These are phyloP conservation scores for Penelope pileata DNA, from an alignment of 2,113 vertebrate genomes.

Conservation along the genomic window DNA sequence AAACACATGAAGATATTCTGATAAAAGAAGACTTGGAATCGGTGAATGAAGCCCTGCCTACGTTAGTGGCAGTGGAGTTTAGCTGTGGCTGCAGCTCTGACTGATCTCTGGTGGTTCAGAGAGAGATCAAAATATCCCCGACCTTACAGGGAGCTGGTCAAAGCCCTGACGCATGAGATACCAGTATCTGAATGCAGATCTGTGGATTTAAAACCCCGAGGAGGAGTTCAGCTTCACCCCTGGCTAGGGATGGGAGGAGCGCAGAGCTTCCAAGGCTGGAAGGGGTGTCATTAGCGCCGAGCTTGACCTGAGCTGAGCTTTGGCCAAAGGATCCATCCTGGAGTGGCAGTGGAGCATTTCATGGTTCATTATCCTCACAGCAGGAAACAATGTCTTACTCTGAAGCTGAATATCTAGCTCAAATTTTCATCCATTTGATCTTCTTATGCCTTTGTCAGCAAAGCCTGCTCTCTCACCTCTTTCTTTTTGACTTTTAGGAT, in stretches of 20 bases:
- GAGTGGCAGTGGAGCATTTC: slow-evolving; percentile 25
- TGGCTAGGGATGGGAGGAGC: not conserved
- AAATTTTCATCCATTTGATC: slow-evolving; percentile 25
- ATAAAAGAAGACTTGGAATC: not conserved
- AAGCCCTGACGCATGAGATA: not conserved
- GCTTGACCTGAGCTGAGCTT: slow-evolving; percentile 45
- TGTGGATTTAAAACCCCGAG: not conserved
- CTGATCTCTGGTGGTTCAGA: not conserved
- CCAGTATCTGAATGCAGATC: not conserved
- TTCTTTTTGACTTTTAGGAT: not conserved
- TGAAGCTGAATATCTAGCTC: not conserved
- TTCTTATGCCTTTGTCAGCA: slow-evolving; percentile 1
- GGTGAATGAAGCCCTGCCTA: not conserved
- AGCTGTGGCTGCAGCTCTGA: not conserved
- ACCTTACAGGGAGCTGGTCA: slow-evolving; percentile 3
- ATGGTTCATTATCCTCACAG: slow-evolving; percentile 48
- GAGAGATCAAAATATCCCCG: not conserved
- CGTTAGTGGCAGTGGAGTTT: not conserved
- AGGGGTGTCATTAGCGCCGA: slow-evolving; percentile 6
- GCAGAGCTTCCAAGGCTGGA: not conserved
- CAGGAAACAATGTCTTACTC: slow-evolving; percentile 12
- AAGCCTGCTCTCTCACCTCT: not conserved
- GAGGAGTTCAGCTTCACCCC: not conserved
- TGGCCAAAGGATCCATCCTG: slow-evolving; percentile 29
- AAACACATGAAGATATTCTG: not conserved